Evolutionary conservation across 2,888 invertebrate species (phyloP), one percentile per base, ranked within the genome.

Genomic region (Pachliopta kotzebuea): DNA sequence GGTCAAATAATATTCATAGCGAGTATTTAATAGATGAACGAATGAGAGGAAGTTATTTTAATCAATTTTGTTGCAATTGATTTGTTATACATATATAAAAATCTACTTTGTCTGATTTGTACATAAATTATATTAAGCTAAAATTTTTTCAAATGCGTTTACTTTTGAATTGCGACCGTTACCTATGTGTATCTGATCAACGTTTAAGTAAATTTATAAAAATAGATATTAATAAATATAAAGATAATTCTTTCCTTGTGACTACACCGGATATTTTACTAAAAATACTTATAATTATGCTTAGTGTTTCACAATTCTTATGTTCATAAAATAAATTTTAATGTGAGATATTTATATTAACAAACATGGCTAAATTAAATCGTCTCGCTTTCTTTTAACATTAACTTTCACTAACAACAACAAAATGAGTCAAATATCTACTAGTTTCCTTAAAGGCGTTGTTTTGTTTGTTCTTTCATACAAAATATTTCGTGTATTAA

Each of bases 1-100:
- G 72, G 72, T 72, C 69, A 75, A 75, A 73, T 73, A 73, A 70
- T 67, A 69, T 65, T 37, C 14, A 64, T 66, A 67, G 66, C 63
- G 42, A 70, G 71, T 71, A 70, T 68, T 69, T 56, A 70, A 67
- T 70, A 67, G 67, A 60, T 56, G 62, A 66, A 61, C 21, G 55
- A 49, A 60, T 67, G 26, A 59, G 37, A n/a, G 45, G 45, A 45
- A 18, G n/a, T 45, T 45, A n/a, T n/a, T 45, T 6, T n/a, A 45
- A 45, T 45, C 45, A 45, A n/a, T n/a, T 45, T 45, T n/a, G 37
- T 45, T 45, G 45, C n/a, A 45, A n/a, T 18, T 45, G 45, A n/a
- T n/a, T 45, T 18, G 2, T 18, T n/a, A n/a, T 6, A 6, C 1
- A n/a, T 45, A n/a, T 4, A n/a, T n/a, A 45, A 45, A 1, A 45